Conservation (phyloP, 2,888 invertebrate species). For the Campoplex nolae region DNA sequence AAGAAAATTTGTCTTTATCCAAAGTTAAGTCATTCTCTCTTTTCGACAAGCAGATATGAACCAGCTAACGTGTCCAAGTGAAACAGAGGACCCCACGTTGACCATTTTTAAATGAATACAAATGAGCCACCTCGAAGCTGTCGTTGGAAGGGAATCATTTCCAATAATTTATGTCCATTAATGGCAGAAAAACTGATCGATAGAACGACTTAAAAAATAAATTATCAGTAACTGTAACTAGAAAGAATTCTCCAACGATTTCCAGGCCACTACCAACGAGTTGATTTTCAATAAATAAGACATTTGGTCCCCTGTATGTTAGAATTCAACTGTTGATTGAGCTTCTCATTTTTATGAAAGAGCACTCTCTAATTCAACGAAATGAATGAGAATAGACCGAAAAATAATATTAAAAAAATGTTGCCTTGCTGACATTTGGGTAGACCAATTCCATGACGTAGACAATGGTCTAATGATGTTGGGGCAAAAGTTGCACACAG, state of each 20-base stretch:
- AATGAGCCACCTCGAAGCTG: not conserved
- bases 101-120: not conserved
- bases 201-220: not conserved
- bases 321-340: not conserved
- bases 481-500: not conserved
- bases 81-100: not conserved
- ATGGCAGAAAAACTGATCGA: not conserved
- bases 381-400: not conserved
- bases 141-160: not conserved
- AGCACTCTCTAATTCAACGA: not conserved
- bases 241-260: not conserved
- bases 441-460: not conserved
- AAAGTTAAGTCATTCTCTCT: not conserved
- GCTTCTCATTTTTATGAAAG: not conserved
- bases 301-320: not conserved
- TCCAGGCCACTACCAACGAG: not conserved
- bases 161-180: not conserved
- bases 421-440: not conserved
- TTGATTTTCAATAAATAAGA: not conserved
- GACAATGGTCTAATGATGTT: not conserved
- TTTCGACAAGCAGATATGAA: conserved; percentile 1
- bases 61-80: not conserved
- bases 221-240: not conserved
- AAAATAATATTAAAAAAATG: not conserved
- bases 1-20: conserved; percentile 42